These are phyloP conservation scores for Pedicia rivosa DNA, from an alignment of 2,888 invertebrate genomes.

Conservation along the genomic window DNA sequence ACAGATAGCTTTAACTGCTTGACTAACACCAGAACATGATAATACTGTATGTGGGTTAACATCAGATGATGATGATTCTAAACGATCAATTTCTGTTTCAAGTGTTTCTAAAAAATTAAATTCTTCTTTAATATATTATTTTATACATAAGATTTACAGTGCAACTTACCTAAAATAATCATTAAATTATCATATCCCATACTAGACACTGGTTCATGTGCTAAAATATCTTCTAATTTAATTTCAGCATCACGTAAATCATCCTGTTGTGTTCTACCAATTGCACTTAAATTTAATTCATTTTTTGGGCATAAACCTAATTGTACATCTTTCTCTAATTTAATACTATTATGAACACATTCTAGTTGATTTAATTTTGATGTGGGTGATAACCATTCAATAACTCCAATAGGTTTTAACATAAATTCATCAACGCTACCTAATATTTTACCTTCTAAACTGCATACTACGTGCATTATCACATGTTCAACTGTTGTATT, in stretches of 20 bases:
- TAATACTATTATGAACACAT: constrained; percentile 85
- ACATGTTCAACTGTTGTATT: constrained; percentile 75
- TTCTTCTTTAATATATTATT: constrained; percentile 13
- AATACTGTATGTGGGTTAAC: constrained; percentile 35
- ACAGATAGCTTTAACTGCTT: constrained; percentile 86
- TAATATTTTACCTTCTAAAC: constrained; percentile 55
- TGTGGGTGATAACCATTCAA: constrained; percentile 76
- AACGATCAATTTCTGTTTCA: constrained; percentile 64
- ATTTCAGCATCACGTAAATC: constrained; percentile 62
- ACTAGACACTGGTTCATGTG: constrained; percentile 53
- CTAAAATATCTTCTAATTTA: constrained; percentile 61
- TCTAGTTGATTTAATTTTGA: constrained; percentile 78
- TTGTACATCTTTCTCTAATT: constrained; percentile 75
- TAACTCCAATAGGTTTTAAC: constrained; percentile 53
- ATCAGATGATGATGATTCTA: constrained; percentile 47
- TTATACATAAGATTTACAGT: constrained; percentile 2
- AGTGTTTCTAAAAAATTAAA: constrained; percentile 71
- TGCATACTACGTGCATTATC: constrained; percentile 66
- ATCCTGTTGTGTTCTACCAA: constrained; percentile 67
- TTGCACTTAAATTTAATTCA: constrained; percentile 47
- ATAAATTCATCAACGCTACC: constrained; percentile 51
- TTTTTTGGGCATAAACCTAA: constrained; percentile 48
- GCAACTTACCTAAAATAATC: constrained; percentile 59
- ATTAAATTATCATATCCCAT: constrained; percentile 70
- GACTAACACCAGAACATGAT: constrained; percentile 59